Evolutionary conservation across 2,888 invertebrate species (phyloP).

Genomic region (Petrophora chlorosata): DNA sequence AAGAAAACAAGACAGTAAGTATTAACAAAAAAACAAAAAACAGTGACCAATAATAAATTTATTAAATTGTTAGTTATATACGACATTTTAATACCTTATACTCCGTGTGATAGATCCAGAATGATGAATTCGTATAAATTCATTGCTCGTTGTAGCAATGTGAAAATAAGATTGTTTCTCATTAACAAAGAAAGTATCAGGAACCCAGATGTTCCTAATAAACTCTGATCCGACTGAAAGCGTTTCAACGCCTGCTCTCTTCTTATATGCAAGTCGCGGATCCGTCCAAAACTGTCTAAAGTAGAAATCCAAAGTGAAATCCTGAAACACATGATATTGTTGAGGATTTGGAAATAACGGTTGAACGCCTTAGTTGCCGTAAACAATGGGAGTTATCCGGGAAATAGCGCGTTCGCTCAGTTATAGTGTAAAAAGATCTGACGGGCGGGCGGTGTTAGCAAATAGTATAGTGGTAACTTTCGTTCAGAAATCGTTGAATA

Average conservation of each 20-base stretch:
- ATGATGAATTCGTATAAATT: constrained; percentile 98
- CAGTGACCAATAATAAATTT: background rate
- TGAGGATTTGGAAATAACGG: background rate
- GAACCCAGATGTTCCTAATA: constrained; percentile 99
- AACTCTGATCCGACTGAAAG: constrained; percentile 97
- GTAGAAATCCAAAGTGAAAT: constrained; percentile 98
- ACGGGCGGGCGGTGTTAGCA: no score
- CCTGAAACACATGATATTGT: constrained; percentile 82
- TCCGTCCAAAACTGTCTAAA: constrained; percentile 99
- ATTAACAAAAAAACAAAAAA: no score
- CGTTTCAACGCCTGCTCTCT: constrained; percentile 93
- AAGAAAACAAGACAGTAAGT: background rate
- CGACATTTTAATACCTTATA: no score
- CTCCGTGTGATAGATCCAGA: constrained; percentile 97
- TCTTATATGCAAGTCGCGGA: constrained; percentile 95
- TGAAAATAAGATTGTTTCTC: constrained; percentile 99
- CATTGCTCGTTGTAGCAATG: constrained; percentile 99
- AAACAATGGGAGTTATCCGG: background rate
- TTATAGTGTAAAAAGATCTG: no score
- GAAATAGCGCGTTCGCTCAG: no score
- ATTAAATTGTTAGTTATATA: no score
- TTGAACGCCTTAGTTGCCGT: background rate
- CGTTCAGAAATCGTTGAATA: no score
- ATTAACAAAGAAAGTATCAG: constrained; percentile 99
- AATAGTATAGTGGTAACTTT: no score